Base-by-base conservation (phyloP, 2,888 invertebrate genomes). In the Lasius fuliginosus region DNA sequence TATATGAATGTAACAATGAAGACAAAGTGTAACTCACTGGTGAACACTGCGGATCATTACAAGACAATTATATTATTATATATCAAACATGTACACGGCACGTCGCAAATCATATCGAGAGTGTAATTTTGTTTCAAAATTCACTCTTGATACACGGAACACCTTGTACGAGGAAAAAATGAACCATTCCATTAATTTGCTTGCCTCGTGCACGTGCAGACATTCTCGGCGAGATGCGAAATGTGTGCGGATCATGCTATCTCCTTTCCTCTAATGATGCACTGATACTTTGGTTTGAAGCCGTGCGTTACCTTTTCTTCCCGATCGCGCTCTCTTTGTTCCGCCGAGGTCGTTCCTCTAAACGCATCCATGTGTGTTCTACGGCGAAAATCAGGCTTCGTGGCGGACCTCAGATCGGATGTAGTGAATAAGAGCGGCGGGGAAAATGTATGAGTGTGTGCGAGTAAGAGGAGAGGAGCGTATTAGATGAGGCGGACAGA, bases 341-440 rank as follows among this genome's bases (percentile, higher is more conserved):
- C 46, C 18, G 9, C 53, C 81, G 46, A 56, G 42, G 23, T 77
- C 30, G 56, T 18, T 58, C 53, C 64, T 40, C 65, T 60, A 30
- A 8, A 53, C 64, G 82, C 62, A 23, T 62, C 33, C 74, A 53
- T 71, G 68, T 69, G 42, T 58, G 77, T 58, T 58, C 71, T 23
- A 42, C 27, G 30, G 58, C 79, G 73, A 79, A 79, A 71, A 79
- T 81, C 74, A 74, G 18, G 30, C 60, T 81, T 62, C 60, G 75
- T 49, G 69, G 46, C 36, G 58, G 82, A 82, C 62, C 69, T 81
- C 68, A 81, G 68, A 81, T 84, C 84, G 64, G 74, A 74, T 74
- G 79, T 53, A 64, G 65, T 27, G 85, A 85, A 77, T 82, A 84
- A 82, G 79, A 84, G 42, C 46, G 42, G 64, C 53, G 30, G 65